Evolutionary conservation across 2,888 invertebrate species (phyloP).

Genomic region (Mythimna pallens): DNA sequence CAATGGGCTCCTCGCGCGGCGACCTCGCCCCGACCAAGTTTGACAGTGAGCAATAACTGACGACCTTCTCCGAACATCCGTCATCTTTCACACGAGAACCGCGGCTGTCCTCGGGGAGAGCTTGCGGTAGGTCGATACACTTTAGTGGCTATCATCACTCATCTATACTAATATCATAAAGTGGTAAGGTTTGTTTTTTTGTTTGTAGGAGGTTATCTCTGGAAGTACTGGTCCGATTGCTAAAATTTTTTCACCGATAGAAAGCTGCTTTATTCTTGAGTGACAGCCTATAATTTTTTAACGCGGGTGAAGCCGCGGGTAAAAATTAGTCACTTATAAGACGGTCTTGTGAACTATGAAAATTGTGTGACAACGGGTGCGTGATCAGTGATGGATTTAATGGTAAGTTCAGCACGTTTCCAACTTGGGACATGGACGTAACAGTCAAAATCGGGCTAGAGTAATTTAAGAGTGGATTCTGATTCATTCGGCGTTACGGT

Average conservation of each 20-base stretch:
- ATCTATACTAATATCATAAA: no score
- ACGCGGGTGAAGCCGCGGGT: no score
- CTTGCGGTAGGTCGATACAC: slow-evolving; percentile 6
- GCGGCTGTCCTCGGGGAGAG: not conserved
- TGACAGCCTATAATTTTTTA: no score
- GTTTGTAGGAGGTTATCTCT: no score
- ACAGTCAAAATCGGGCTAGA: not conserved
- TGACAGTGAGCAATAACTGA: slow-evolving; percentile 46
- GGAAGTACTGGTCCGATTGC: no score
- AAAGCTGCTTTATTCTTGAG: no score
- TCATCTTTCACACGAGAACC: slow-evolving; percentile 38
- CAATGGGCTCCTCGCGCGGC: slow-evolving; percentile 21
- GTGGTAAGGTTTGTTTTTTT: no score
- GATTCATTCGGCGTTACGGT: no score
- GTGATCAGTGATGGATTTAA: not conserved
- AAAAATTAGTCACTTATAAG: not conserved
- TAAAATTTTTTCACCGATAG: no score
- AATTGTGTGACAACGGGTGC: no score
- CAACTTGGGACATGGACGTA: no score
- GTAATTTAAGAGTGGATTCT: no score
- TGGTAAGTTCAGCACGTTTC: not conserved
- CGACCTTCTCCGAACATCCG: slow-evolving; percentile 40
- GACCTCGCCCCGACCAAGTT: slow-evolving; percentile 44
- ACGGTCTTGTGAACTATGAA: not conserved
- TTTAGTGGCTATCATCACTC: not conserved